Base-by-base conservation (phyloP, 2,888 invertebrate genomes). In the Nomada flava region DNA sequence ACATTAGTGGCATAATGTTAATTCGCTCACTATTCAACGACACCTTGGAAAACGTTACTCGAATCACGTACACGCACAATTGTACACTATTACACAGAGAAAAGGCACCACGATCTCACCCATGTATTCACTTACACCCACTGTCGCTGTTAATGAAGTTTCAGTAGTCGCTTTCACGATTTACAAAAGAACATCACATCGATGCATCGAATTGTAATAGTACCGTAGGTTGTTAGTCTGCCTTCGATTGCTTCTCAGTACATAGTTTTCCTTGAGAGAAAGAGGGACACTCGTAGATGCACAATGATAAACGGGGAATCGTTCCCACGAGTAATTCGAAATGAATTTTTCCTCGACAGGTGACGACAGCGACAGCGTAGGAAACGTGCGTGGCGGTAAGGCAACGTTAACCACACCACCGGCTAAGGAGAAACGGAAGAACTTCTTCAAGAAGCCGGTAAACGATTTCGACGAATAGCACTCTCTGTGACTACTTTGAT, bases 341-440 rank as follows among this genome's bases (percentile, higher is more conserved):
- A 36, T 3, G 18, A 15, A 7, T 59, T 52, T 75, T 62, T 79
- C 64, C 53, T 80, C 20, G 68, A 71, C 95, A 96, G 98, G 98
- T 91, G 98, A 98, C 94, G 98, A 98, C 94, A 97, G 97, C 90
- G 98, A 99, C 94, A 98, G 98, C 90, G 95, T 97, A 92, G 97
- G 97, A 85, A 97, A 97, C 94, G 95, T 96, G 86, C 95, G 96
- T 91, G 95, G 96, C 79, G 97, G 97, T 85, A 96, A 97, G 92
- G 96, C 96, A 85, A 96, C 96, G 74, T 95, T 98, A 90, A 97
- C 98, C 50, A 97, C 98, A 78, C 98, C 98, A 78, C 97, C 98
- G 80, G 97, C 98, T 91, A 99, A 99, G 95, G 98, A 99, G 94
- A 99, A 99, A 94, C 96, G 99, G 92, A 99, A 99, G 95, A 97